Percentiles rank a stretch among this genome's conserved stretches.
Evolutionary conservation across 2,888 invertebrate genomes (phyloP).

Genomic region (Griposia aprilina): DNA sequence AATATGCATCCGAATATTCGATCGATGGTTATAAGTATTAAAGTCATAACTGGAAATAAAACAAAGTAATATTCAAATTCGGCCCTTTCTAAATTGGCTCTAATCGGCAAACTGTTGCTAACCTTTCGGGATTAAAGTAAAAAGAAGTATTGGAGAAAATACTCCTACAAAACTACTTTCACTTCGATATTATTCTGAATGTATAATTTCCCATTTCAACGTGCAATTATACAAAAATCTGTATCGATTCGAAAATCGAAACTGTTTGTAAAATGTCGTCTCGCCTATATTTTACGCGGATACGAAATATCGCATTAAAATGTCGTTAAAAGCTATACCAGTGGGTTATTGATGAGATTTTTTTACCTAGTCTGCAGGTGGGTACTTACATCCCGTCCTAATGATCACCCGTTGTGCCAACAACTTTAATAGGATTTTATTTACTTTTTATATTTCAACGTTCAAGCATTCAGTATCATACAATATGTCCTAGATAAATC

Average conservation of each 20-base stretch:
- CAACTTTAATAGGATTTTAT: constrained; percentile 22
- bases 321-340: constrained; percentile 55
- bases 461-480: not conserved
- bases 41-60: not conserved
- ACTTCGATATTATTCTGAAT: not conserved
- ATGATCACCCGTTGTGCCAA: constrained; percentile 44
- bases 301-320: constrained; percentile 61
- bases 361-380: constrained; percentile 46
- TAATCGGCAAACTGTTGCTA: constrained; percentile 7
- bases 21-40: too few relatives aligned
- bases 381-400: constrained; percentile 10
- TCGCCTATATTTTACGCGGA: constrained; percentile 42
- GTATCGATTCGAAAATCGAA: not conserved
- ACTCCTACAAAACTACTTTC: not conserved
- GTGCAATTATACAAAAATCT: constrained; percentile 1
- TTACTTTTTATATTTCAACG: constrained; percentile 10
- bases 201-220: not conserved
- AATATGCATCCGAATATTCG: too few relatives aligned
- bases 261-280: constrained; percentile 21
- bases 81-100: constrained; percentile 3
- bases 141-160: not conserved
- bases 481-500: too few relatives aligned
- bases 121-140: not conserved
- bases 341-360: constrained; percentile 58
- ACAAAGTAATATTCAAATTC: not conserved